Evolutionary conservation across 1,140 invertebrate species (phyloP).

Genomic region (Amyelois transitella): DNA sequence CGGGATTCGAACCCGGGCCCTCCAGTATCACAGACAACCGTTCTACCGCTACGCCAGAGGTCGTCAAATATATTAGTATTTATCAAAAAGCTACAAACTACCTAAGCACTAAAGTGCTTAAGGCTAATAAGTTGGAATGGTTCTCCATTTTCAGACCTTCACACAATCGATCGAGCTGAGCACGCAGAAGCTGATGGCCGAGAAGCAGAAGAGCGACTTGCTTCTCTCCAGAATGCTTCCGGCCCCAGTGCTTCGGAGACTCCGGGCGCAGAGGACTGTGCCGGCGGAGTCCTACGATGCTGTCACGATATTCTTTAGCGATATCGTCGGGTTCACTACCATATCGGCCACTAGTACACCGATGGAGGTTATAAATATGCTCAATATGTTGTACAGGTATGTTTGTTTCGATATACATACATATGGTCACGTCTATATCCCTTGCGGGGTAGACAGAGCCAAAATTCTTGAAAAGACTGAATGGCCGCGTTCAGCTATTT

Average conservation of each 20-base stretch:
- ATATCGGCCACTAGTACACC: conserved; percentile 84
- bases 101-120: too few species aligned
- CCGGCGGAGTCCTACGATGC: conserved; percentile 81
- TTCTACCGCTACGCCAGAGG: background rate
- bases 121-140: background rate
- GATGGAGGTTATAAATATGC: conserved; percentile 78
- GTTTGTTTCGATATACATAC: background rate
- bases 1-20: too few species aligned
- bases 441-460: background rate
- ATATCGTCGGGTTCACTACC: conserved; percentile 87
- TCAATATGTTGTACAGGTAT: conserved; percentile 64
- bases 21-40: too few species aligned
- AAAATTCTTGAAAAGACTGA: too few species aligned
- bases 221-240: conserved; percentile 84
- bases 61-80: too few species aligned
- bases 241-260: conserved; percentile 77
- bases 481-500: too few species aligned
- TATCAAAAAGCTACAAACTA: too few species aligned
- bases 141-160: conserved; percentile 76
- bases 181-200: conserved; percentile 81
- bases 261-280: conserved; percentile 79
- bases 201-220: conserved; percentile 84
- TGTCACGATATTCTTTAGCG: conserved; percentile 88
- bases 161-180: conserved; percentile 82
- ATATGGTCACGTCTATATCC: too few species aligned